Percentiles rank a stretch among this genome's conserved stretches.
Conservation (phyloP, 2,797 vertebrate species). For the Coilia nasus region DNA sequence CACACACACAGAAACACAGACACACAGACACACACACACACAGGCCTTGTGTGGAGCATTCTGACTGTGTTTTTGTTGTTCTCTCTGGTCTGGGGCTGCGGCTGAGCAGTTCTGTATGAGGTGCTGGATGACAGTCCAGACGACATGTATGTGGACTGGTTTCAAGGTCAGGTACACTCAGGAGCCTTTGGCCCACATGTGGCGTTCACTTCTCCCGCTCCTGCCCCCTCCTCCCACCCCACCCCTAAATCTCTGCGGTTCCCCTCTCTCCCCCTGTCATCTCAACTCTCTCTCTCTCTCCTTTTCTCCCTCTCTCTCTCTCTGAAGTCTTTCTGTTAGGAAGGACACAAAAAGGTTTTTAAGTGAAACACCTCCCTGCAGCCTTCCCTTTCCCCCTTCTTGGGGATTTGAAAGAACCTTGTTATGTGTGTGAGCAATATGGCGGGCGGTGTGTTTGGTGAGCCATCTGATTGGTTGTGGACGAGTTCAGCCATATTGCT, state of each 20-base stretch:
- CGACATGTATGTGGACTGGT: conserved; percentile 82
- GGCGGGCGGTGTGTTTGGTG: neutral
- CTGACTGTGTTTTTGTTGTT: conserved; percentile 67
- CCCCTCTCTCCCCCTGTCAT: conserved; percentile 11
- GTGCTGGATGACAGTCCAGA: conserved; percentile 78
- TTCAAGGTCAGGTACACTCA: conserved; percentile 77
- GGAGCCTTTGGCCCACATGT: conserved; percentile 53
- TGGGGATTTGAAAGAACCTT: conserved; percentile 6
- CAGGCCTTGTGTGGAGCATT: conserved; percentile 46
- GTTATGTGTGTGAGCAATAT: conserved; percentile 10
- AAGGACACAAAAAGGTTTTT: neutral
- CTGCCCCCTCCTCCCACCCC: conserved; percentile 26
- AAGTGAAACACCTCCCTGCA: neutral
- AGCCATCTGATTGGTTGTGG: neutral
- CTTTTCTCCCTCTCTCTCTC: neutral
- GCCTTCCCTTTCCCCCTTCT: neutral
- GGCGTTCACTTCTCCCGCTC: conserved; percentile 39
- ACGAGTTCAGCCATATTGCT: conserved; percentile 10
- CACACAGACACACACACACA: neutral
- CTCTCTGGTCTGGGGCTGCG: conserved; percentile 62
- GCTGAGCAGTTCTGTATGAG: conserved; percentile 78
- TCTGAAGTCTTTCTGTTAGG: neutral
- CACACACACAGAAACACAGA: neutral
- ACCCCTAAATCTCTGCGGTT: conserved; percentile 31
- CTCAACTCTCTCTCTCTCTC: neutral